Evolutionary conservation across 2,888 invertebrate genomes (phyloP).

Genomic region (Schizaphis graminum): DNA sequence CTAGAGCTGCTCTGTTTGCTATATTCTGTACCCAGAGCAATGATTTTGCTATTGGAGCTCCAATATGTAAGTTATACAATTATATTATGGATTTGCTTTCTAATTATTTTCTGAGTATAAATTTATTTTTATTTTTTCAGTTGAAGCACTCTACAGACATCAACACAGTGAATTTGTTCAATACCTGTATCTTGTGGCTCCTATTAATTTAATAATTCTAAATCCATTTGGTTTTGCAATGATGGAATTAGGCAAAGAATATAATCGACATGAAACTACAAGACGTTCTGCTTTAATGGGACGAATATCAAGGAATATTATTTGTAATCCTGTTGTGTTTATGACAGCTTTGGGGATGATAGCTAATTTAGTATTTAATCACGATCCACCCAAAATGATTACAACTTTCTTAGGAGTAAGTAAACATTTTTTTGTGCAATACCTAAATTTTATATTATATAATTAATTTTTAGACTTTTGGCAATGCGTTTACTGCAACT

Average conservation of each 20-base stretch:
- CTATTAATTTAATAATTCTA: slow-evolving; percentile 90
- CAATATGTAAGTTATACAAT: slow-evolving; percentile 81
- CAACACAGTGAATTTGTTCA: slow-evolving; percentile 91
- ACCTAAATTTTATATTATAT: slow-evolving; percentile 20
- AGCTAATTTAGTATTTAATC: slow-evolving; percentile 86
- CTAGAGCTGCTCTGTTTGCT: slow-evolving; percentile 90
- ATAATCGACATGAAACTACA: slow-evolving; percentile 59
- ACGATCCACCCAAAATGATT: slow-evolving; percentile 82
- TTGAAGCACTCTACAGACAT: slow-evolving; percentile 86
- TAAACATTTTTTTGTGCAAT: slow-evolving; percentile 65
- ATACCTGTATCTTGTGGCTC: slow-evolving; percentile 93
- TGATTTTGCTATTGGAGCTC: slow-evolving; percentile 96
- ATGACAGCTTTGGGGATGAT: slow-evolving; percentile 93
- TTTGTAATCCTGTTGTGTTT: slow-evolving; percentile 89
- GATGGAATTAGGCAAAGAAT: slow-evolving; percentile 79
- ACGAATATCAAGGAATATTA: slow-evolving; percentile 77
- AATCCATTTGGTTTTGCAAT: slow-evolving; percentile 93
- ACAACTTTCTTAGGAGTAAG: slow-evolving; percentile 82
- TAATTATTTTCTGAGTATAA: slow-evolving; percentile 24
- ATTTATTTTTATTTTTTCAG: slow-evolving; percentile 73
- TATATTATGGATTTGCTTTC: neutral
- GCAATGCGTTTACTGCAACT: slow-evolving; percentile 90
- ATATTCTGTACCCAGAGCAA: slow-evolving; percentile 98
- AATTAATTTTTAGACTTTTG: slow-evolving; percentile 76
- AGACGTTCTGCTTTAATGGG: slow-evolving; percentile 66